phyloP scores from a whole-genome alignment of 1,140 invertebrate genomes.

The Chelonus insularis region DNA sequence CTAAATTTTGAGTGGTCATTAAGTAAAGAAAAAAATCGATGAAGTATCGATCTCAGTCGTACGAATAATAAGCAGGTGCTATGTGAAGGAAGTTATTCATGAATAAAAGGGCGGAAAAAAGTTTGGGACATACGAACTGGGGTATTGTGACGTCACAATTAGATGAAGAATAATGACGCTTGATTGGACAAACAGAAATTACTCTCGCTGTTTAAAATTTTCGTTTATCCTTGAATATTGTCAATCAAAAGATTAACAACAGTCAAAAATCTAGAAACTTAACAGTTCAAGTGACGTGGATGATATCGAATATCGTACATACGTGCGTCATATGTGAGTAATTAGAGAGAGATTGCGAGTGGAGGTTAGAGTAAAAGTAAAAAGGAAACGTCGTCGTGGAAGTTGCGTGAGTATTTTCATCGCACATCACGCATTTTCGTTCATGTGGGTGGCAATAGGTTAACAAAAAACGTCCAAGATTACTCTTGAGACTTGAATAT shows the following conservation, averaged over 20 bases:
- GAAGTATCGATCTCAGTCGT: neutral
- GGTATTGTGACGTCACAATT: neutral
- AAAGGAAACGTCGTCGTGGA: neutral
- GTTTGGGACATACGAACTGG: neutral
- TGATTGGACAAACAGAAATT: too few relatives aligned
- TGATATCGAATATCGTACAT: neutral
- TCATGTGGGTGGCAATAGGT: slow-evolving; percentile 26
- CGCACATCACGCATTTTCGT: slow-evolving; percentile 10
- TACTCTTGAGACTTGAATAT: neutral
- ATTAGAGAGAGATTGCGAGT: neutral
- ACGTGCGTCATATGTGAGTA: neutral
- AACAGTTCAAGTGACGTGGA: neutral
- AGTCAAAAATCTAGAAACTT: neutral
- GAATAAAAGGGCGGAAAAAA: neutral
- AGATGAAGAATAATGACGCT: neutral
- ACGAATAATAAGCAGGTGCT: neutral
- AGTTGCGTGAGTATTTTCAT: slow-evolving; percentile 27
- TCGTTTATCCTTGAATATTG: too few relatives aligned
- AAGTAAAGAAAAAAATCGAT: neutral
- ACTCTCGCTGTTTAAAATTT: too few relatives aligned
- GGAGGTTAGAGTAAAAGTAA: neutral
- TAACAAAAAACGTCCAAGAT: neutral
- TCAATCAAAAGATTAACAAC: too few relatives aligned
- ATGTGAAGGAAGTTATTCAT: too few relatives aligned
- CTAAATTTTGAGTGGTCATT: too few relatives aligned